Conservation (phyloP, 2,888 invertebrate species). For the Sepioteuthis lessoniana region DNA sequence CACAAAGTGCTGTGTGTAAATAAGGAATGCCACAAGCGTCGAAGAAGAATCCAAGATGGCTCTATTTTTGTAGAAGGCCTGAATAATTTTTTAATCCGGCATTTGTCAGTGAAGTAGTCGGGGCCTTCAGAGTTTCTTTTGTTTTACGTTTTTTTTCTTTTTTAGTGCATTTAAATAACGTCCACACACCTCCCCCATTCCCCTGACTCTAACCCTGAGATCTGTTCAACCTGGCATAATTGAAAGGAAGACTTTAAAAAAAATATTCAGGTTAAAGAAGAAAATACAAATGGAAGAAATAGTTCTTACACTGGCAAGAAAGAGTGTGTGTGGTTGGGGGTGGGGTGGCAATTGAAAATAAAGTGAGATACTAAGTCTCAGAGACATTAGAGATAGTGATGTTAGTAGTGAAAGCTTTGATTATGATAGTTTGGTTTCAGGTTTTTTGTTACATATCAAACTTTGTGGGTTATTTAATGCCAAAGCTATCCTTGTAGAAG, state of each 20-base stretch:
- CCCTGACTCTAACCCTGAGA: neutral
- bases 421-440: neutral
- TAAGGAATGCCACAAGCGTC: neutral
- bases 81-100: neutral
- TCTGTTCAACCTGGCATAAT: neutral
- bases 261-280: neutral
- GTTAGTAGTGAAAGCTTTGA: neutral
- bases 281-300: neutral
- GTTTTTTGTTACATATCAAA: no score
- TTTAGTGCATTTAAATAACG: neutral
- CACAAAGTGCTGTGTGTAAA: neutral
- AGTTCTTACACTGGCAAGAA: neutral
- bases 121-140: neutral
- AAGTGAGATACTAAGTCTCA: neutral
- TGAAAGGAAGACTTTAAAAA: neutral
- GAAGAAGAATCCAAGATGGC: neutral
- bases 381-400: neutral
- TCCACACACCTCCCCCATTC: neutral
- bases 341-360: no score
- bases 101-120: neutral
- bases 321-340: no score
- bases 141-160: neutral
- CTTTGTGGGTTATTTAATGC: no score
- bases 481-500: no score
- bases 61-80: neutral